phyloP scores from a whole-genome alignment of 2,888 invertebrate species.

The Zygothrica quintamaculata region DNA sequence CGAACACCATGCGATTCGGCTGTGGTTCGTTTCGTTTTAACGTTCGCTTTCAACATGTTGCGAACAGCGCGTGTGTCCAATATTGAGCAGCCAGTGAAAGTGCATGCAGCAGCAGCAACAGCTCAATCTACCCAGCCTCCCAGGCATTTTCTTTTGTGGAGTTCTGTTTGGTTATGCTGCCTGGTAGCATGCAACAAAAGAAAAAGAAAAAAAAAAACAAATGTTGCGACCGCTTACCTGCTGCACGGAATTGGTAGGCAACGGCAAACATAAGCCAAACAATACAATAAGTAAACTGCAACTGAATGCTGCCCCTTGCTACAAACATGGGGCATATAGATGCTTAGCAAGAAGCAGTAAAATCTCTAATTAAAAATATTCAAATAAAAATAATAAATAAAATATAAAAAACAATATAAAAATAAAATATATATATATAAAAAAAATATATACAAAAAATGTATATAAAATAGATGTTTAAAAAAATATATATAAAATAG shows the following conservation, averaged over 20 bases:
- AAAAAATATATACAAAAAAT: no score
- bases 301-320: background rate
- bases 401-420: no score
- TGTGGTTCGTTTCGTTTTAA: constrained; percentile 28
- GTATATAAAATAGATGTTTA: no score
- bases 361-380: no score
- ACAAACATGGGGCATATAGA: constrained; percentile 17
- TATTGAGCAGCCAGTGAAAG: constrained; percentile 31
- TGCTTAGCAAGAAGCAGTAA: background rate
- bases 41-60: constrained; percentile 63
- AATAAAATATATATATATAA: no score
- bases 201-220: constrained; percentile 11
- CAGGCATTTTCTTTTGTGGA: constrained; percentile 5
- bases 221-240: constrained; percentile 8
- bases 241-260: constrained; percentile 48
- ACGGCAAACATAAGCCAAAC: constrained; percentile 33
- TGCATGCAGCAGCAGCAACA: constrained; percentile 28
- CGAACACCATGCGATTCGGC: constrained; percentile 4
- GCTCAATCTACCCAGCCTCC: constrained; percentile 15
- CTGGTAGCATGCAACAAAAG: constrained; percentile 19
- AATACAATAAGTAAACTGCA: constrained; percentile 45
- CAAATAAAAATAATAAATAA: no score
- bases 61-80: constrained; percentile 21
- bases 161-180: constrained; percentile 1
- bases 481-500: no score